A percentile compares a stretch with the other conserved stretches of the same genome.
Conservation (phyloP, 2,888 invertebrate genomes). For the Dusona sp. region DNA sequence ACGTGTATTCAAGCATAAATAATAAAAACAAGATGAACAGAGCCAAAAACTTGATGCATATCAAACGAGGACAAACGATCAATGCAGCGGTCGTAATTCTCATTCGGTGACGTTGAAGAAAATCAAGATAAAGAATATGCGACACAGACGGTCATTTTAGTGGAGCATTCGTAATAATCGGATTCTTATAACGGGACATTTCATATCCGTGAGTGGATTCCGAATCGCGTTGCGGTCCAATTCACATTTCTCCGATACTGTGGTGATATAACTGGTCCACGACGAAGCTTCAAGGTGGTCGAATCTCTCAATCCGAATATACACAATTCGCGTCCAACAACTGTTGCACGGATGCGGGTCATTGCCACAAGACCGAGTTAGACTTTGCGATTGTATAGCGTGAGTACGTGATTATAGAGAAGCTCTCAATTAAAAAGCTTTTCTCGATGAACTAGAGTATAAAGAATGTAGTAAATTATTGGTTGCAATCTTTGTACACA, state of each 20-base stretch:
- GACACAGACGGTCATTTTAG: slow-evolving; percentile 54
- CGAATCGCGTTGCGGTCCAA: slow-evolving; percentile 60
- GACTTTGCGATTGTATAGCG: slow-evolving; percentile 77
- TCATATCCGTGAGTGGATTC: slow-evolving; percentile 45
- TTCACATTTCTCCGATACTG: slow-evolving; percentile 39
- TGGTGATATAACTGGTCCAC: slow-evolving; percentile 59
- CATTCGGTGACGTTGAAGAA: slow-evolving; percentile 14
- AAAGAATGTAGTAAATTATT: slow-evolving; percentile 52
- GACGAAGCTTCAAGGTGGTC: slow-evolving; percentile 77
- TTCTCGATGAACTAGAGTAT: slow-evolving; percentile 37
- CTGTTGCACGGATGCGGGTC: slow-evolving; percentile 78
- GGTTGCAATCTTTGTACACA: slow-evolving; percentile 38
- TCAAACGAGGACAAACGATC: slow-evolving; percentile 27
- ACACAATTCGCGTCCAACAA: slow-evolving; percentile 29
- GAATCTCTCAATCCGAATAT: slow-evolving; percentile 67
- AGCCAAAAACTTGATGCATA: slow-evolving; percentile 9
- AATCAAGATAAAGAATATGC: slow-evolving; percentile 8
- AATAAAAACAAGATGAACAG: slow-evolving; percentile 26
- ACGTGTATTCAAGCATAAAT: slow-evolving; percentile 37
- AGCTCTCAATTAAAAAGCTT: slow-evolving; percentile 77
- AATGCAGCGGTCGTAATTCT: slow-evolving; percentile 32
- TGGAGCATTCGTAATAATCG: slow-evolving; percentile 51
- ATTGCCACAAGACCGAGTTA: slow-evolving; percentile 81
- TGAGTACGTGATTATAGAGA: slow-evolving; percentile 68
- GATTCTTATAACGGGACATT: slow-evolving; percentile 50